Base-by-base conservation (phyloP, 2,888 invertebrate species). In the Chymomyza amoena region DNA sequence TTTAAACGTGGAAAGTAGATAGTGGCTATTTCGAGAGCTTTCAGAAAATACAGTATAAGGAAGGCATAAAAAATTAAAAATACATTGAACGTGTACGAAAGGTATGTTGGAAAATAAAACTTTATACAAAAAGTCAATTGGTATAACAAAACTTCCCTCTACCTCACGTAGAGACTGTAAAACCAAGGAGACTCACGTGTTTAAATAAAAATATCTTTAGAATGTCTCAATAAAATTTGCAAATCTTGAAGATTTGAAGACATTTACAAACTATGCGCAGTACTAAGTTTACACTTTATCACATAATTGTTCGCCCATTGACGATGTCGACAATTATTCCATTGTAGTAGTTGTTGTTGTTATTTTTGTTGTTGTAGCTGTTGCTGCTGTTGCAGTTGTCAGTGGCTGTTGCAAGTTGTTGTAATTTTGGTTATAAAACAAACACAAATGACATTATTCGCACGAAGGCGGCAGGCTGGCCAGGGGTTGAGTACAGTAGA, bases 381-480 rank as follows among this genome's bases (percentile, higher is more conserved):
- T 61, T 32, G 32, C 32, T 32, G 39, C 39, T 45, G 39, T 13
- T 45, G 39, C 59, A 76, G 77, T 73, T 68, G 64, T 61, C 69
- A 75, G 68, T 68, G 74, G 71, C 50, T 66, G 60, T 56, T 54
- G 64, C 73, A 76, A 84, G 74, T 85, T 77, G 86, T 81, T 79
- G 79, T 88, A 78, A 80, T 78, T 77, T 81, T 74, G 79, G 76
- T 84, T 84, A 87, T 86, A 88, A 84, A 84, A 84, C 84, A 86
- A 84, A 84, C 79, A 84, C 88, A 88, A 86, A 83, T 81, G 86
- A 87, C 84, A 87, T 85, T 87, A 87, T 84, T 87, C 84, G 79
- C 84, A 85, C 81, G 88, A 87, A 76, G 85, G 73, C 86, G 85
- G 73, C 86, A 88, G 79, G 81, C 80, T 79, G 79, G 68, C 73